phyloP scores from a whole-genome alignment of 1,140 invertebrate species.

The Pararge aegeria region DNA sequence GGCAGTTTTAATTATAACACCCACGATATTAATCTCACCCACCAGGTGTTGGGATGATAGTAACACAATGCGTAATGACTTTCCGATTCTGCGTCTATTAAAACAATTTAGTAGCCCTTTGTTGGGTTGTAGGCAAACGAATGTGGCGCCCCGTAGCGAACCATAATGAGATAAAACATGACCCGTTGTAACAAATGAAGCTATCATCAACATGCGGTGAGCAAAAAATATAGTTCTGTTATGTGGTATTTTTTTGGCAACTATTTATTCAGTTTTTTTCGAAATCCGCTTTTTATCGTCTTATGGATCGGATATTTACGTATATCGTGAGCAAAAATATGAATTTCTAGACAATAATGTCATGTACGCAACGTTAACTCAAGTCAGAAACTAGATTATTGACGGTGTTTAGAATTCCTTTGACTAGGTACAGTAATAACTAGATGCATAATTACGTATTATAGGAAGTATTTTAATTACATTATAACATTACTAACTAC shows the following conservation, averaged over 20 bases:
- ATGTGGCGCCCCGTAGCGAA: conserved; percentile 59
- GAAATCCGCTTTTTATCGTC: too few relatives aligned
- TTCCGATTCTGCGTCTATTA: conserved; percentile 61
- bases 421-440: too few relatives aligned
- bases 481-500: too few relatives aligned
- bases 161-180: conserved; percentile 66
- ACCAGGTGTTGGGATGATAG: conserved; percentile 63
- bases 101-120: conserved; percentile 72
- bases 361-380: too few relatives aligned
- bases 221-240: conserved; percentile 46
- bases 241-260: conserved; percentile 30
- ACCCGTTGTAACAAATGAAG: conserved; percentile 62
- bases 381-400: too few relatives aligned
- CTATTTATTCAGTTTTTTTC: conserved; percentile 9
- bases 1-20: conserved; percentile 58
- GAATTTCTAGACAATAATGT: too few relatives aligned
- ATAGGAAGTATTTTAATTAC: too few relatives aligned
- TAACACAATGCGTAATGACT: conserved; percentile 66
- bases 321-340: too few relatives aligned
- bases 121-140: conserved; percentile 55
- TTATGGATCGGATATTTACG: too few relatives aligned
- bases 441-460: too few relatives aligned
- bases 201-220: conserved; percentile 66
- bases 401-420: too few relatives aligned
- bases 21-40: conserved; percentile 52